These are phyloP conservation scores for Brenthis daphne DNA, from an alignment of 2,888 invertebrate genomes.

Conservation along the genomic window DNA sequence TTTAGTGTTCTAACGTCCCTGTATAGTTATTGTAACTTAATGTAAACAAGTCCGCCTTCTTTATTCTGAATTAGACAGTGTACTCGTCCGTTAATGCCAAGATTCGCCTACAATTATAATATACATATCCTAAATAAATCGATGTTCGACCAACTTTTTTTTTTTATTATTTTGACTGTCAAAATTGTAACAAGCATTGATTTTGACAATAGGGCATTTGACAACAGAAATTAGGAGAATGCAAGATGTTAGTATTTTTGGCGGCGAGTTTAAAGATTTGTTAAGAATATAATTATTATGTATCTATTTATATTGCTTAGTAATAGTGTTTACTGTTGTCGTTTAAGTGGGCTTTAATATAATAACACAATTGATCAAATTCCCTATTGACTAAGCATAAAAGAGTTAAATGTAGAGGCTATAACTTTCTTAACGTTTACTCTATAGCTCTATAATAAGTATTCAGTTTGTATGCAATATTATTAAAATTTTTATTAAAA, in stretches of 20 bases:
- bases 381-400: constrained; percentile 9
- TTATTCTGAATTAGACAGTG: constrained; percentile 36
- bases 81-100: constrained; percentile 36
- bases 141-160: constrained; percentile 33
- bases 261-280: neutral
- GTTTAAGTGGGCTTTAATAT: constrained; percentile 1
- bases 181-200: constrained; percentile 9
- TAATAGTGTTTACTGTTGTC: constrained; percentile 10
- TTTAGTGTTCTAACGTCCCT: constrained; percentile 33
- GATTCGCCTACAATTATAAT: constrained; percentile 28
- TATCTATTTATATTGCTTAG: constrained; percentile 10
- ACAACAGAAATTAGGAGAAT: constrained; percentile 11
- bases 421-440: constrained; percentile 22
- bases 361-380: constrained; percentile 12
- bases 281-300: constrained; percentile 3
- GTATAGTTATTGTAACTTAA: constrained; percentile 27
- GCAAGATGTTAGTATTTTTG: constrained; percentile 2
- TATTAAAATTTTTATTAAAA: neutral
- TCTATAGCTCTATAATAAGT: neutral
- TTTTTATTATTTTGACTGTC: constrained; percentile 29
- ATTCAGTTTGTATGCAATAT: neutral
- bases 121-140: constrained; percentile 40
- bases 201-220: constrained; percentile 25
- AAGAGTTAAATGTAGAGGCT: constrained; percentile 20
- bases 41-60: constrained; percentile 38